Evolutionary conservation across 2,888 invertebrate species (phyloP).

Genomic region (Aleiodes alternator): DNA sequence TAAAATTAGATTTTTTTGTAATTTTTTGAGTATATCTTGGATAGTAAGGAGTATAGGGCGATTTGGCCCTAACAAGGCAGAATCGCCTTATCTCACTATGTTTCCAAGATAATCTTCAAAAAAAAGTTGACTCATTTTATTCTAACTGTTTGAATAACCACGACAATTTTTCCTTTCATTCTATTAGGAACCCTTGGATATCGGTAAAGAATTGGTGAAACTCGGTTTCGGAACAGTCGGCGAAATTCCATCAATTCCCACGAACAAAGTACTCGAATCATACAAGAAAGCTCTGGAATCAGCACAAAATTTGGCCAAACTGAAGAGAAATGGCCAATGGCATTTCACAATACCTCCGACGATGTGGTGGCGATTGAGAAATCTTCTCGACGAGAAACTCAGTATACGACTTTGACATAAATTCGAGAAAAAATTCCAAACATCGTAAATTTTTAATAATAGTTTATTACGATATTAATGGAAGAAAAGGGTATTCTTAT

Average conservation of each 20-base stretch:
- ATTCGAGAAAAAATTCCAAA: not conserved
- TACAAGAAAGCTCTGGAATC: slow-evolving; percentile 74
- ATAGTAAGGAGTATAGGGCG: too few relatives aligned
- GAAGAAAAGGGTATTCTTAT: too few relatives aligned
- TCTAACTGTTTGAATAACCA: not conserved
- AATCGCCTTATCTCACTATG: not conserved
- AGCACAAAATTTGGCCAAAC: slow-evolving; percentile 76
- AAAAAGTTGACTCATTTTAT: too few relatives aligned
- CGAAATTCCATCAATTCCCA: slow-evolving; percentile 62
- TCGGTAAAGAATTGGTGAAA: slow-evolving; percentile 77
- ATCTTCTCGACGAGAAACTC: slow-evolving; percentile 59
- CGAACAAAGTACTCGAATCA: slow-evolving; percentile 64
- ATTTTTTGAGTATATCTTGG: too few relatives aligned
- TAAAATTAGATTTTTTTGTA: too few relatives aligned
- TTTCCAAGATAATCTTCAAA: not conserved
- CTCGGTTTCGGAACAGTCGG: slow-evolving; percentile 72
- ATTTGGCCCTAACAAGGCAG: too few relatives aligned
- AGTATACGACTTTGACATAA: slow-evolving; percentile 15
- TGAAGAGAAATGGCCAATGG: slow-evolving; percentile 76
- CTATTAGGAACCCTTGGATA: slow-evolving; percentile 66
- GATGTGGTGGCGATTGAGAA: slow-evolving; percentile 64
- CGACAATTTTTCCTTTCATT: not conserved
- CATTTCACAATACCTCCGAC: slow-evolving; percentile 75
- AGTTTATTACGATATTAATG: not conserved
- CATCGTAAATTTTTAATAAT: too few relatives aligned